phyloP scores from a whole-genome alignment of 2,888 invertebrate species.

The Thecocarcelia acutangulata region DNA sequence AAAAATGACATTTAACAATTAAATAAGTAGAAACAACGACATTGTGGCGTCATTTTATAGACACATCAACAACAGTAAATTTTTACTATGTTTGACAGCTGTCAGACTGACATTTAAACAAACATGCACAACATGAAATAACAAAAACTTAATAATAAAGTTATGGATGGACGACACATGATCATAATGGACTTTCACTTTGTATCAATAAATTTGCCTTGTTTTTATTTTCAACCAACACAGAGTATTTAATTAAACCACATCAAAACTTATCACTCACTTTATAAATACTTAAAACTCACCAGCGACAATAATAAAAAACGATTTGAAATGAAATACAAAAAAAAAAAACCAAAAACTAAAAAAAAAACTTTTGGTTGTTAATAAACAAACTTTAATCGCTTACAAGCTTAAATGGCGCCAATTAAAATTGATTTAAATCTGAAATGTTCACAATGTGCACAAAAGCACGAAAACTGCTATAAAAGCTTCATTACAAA shows the following conservation, averaged over 20 bases:
- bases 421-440: conserved; percentile 72
- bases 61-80: conserved; percentile 62
- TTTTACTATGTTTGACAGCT: conserved; percentile 78
- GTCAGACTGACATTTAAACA: conserved; percentile 73
- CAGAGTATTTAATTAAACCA: conserved; percentile 40
- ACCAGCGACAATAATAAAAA: conserved; percentile 10
- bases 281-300: conserved; percentile 44
- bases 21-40: conserved; percentile 48
- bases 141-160: conserved; percentile 48
- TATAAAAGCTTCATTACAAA: conserved; percentile 33
- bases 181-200: conserved; percentile 66
- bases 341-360: neutral
- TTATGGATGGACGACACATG: conserved; percentile 55
- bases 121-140: conserved; percentile 45
- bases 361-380: conserved; percentile 46
- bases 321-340: too few relatives aligned
- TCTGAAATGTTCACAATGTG: conserved; percentile 59
- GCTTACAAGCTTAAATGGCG: conserved; percentile 70
- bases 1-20: conserved; percentile 24
- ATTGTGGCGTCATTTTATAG: conserved; percentile 61
- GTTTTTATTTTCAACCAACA: conserved; percentile 10
- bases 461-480: conserved; percentile 39
- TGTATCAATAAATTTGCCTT: conserved; percentile 31
- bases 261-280: conserved; percentile 62
- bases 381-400: conserved; percentile 69